These are phyloP conservation scores for Zaprionus davidi DNA, from an alignment of 1,140 invertebrate species.

Conservation along the genomic window DNA sequence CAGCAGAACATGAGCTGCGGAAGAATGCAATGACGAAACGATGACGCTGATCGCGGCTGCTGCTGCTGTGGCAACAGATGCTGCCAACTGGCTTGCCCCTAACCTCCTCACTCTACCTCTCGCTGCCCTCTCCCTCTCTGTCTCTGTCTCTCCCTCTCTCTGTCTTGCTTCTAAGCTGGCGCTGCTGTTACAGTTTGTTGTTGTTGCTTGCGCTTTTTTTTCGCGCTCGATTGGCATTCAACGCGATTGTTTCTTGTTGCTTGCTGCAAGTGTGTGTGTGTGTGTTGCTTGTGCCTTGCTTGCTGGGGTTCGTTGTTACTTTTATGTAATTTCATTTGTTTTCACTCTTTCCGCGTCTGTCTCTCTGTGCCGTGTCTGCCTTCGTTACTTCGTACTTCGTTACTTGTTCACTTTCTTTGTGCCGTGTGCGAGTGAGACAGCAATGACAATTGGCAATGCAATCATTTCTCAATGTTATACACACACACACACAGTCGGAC, in stretches of 20 bases:
- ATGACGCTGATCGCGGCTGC: conserved; percentile 12
- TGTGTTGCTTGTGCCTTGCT: conserved; percentile 27
- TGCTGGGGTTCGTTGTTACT: conserved; percentile 72
- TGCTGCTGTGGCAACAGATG: conserved; percentile 17
- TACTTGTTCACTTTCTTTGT: conserved; percentile 73
- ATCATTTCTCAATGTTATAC: conserved; percentile 48
- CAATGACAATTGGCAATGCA: conserved; percentile 42
- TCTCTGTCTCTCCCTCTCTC: conserved; percentile 17
- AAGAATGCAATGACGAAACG: conserved; percentile 41
- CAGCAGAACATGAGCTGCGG: conserved; percentile 41
- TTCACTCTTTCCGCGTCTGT: conserved; percentile 58
- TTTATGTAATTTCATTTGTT: conserved; percentile 80
- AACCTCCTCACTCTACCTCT: conserved; percentile 6
- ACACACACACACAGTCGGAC: neutral
- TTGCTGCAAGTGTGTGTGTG: conserved; percentile 4
- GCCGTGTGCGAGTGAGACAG: conserved; percentile 8
- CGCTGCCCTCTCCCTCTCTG: conserved; percentile 7
- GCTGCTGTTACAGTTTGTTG: conserved; percentile 43
- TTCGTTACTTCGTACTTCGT: conserved; percentile 45
- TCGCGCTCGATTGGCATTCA: conserved; percentile 45
- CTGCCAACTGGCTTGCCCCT: neutral
- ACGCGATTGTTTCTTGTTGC: conserved; percentile 36
- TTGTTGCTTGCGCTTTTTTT: conserved; percentile 25
- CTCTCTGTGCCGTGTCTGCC: neutral
- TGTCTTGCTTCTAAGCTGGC: conserved; percentile 40